These are phyloP conservation scores for Hypotaenidia okinawae DNA, from an alignment of 2,797 vertebrate species.

Conservation along the genomic window DNA sequence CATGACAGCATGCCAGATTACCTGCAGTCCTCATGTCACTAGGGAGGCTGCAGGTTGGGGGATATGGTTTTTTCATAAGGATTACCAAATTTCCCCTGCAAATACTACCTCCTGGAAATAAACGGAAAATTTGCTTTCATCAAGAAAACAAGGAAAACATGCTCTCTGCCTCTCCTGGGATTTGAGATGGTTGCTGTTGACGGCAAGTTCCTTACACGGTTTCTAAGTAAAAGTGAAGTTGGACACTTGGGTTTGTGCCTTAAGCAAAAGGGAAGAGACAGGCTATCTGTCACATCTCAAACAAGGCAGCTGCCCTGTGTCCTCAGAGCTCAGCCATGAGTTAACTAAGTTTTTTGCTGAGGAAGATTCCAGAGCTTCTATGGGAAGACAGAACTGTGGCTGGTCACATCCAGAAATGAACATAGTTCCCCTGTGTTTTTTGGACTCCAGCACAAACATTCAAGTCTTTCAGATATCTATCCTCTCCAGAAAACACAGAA, in stretches of 20 bases:
- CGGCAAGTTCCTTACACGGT: not conserved
- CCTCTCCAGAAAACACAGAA: not conserved
- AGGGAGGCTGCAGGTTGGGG: not conserved
- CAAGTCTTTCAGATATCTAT: not conserved
- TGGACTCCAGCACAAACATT: not conserved
- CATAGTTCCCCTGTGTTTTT: not conserved
- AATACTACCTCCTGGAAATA: not conserved
- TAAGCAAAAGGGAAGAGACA: not conserved
- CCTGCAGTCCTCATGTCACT: not conserved
- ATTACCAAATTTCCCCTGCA: conserved; percentile 3
- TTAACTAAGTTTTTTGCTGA: not conserved
- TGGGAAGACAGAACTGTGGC: not conserved
- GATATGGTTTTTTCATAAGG: not conserved
- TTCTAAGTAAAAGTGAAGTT: not conserved
- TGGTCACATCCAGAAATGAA: not conserved
- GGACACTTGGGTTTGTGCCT: not conserved
- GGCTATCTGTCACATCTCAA: not conserved
- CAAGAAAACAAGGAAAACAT: not conserved
- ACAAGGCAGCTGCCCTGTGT: not conserved
- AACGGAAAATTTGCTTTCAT: not conserved
- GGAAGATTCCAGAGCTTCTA: not conserved
- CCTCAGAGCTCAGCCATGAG: not conserved
- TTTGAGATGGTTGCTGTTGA: not conserved
- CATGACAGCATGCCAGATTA: not conserved
- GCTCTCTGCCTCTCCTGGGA: not conserved